These are phyloP conservation scores for Pteronotus mesoamericanus DNA, from an alignment of 2,797 vertebrate species.

Conservation along the genomic window DNA sequence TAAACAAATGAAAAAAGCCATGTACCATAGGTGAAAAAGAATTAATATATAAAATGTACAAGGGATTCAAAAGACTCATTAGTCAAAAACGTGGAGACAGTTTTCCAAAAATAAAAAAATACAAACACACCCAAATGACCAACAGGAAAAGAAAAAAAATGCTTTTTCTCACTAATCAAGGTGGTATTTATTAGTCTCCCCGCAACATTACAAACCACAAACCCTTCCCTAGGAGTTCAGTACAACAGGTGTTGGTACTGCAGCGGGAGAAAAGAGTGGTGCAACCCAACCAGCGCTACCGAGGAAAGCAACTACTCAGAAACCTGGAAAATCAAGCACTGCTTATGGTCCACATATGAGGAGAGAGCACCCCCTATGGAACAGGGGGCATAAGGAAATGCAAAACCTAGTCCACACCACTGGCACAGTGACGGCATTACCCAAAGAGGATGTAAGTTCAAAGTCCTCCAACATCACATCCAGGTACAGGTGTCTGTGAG, in stretches of 20 bases:
- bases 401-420: background rate
- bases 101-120: background rate
- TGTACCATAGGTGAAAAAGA: no score
- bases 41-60: no score
- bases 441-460: background rate
- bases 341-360: fast-evolving
- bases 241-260: background rate
- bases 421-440: background rate
- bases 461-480: conserved; percentile 45
- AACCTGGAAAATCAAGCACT: background rate
- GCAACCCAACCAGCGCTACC: background rate
- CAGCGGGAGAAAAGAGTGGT: background rate
- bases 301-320: background rate
- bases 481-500: background rate
- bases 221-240: background rate
- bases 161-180: background rate
- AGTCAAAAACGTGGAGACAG: background rate
- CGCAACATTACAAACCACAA: background rate
- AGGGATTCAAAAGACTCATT: no score
- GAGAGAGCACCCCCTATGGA: background rate
- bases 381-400: background rate
- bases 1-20: no score
- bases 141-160: background rate
- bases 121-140: background rate
- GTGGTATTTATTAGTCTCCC: background rate